A percentile compares a stretch with the other conserved stretches of the same genome.
These are phyloP conservation scores for Onychomys torridus DNA, from an alignment of 2,797 vertebrate genomes.

Conservation along the genomic window DNA sequence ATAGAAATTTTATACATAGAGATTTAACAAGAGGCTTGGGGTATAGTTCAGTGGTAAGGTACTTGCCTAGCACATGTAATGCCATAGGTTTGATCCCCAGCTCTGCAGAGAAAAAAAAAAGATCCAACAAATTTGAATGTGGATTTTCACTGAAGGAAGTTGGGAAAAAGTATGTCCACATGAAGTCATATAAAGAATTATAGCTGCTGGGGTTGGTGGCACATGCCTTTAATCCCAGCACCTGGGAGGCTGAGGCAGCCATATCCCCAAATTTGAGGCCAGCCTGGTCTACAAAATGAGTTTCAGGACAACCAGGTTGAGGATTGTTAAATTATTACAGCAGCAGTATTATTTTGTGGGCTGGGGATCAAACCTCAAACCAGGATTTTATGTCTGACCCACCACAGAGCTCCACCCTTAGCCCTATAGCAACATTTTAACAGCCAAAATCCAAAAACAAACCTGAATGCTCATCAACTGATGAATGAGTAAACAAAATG, in stretches of 20 bases:
- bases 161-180: neutral
- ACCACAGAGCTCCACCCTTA: neutral
- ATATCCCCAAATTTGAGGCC: neutral
- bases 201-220: neutral
- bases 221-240: neutral
- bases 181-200: neutral
- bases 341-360: neutral
- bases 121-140: constrained; percentile 13
- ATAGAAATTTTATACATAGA: neutral
- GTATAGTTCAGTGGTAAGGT: no score
- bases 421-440: constrained; percentile 22
- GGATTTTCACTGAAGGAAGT: constrained; percentile 50
- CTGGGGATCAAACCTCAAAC: neutral
- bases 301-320: neutral
- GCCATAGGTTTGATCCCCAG: neutral
- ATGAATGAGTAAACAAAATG: constrained; percentile 16
- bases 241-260: neutral
- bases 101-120: neutral
- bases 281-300: neutral
- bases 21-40: neutral
- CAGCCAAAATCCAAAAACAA: constrained; percentile 56
- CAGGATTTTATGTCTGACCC: neutral
- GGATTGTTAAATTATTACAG: neutral
- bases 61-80: neutral
- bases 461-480: constrained; percentile 5